A percentile compares a stretch with the other conserved stretches of the same genome.
These are phyloP conservation scores for Hypanus sabinus DNA, from an alignment of 2,113 vertebrate genomes.

Conservation along the genomic window DNA sequence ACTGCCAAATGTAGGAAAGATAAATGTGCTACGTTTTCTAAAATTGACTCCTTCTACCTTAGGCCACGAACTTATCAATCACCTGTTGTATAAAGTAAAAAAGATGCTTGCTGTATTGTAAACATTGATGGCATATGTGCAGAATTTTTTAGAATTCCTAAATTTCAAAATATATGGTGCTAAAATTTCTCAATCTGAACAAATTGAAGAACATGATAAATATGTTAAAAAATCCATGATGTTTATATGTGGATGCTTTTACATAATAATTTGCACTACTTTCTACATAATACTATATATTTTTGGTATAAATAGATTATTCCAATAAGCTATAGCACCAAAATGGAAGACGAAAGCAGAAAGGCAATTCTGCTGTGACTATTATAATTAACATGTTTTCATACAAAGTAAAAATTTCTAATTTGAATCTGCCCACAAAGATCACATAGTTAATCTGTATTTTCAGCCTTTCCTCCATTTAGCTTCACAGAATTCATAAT, in stretches of 20 bases:
- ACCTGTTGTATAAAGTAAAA: background rate
- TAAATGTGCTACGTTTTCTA: too few species aligned
- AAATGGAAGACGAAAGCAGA: background rate
- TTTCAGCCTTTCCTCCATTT: background rate
- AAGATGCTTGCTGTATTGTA: background rate
- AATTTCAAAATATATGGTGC: background rate
- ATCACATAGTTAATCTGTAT: background rate
- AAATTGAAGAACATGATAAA: background rate
- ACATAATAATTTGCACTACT: constrained; percentile 33
- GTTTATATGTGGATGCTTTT: background rate
- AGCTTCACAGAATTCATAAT: background rate
- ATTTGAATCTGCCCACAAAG: background rate
- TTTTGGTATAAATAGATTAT: background rate
- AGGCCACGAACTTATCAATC: too few species aligned
- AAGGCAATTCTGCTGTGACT: background rate
- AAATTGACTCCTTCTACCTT: too few species aligned
- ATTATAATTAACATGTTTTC: background rate
- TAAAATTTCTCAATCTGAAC: constrained; percentile 1
- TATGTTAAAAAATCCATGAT: background rate
- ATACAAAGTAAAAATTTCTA: background rate
- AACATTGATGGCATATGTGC: background rate
- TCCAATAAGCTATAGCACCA: background rate
- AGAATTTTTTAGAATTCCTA: background rate
- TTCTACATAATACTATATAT: background rate
- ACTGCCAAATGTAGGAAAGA: too few species aligned